phyloP scores from a whole-genome alignment of 2,797 vertebrate genomes.

The Platyrinchus mystaceus region DNA sequence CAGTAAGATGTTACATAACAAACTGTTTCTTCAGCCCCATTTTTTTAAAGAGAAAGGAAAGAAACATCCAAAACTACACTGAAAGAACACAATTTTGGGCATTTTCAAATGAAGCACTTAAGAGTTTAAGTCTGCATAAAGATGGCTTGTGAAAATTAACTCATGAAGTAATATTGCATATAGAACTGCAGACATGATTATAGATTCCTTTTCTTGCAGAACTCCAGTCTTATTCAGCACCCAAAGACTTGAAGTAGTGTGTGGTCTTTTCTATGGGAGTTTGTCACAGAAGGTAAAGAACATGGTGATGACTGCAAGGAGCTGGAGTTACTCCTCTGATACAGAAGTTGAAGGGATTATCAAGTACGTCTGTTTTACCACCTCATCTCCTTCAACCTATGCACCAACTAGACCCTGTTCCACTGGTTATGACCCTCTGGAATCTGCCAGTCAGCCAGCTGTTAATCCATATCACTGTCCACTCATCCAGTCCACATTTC shows the following conservation, averaged over 20 bases:
- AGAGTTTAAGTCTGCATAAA: background rate
- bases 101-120: background rate
- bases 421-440: fast-evolving
- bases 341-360: background rate
- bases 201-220: background rate
- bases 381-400: background rate
- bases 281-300: background rate
- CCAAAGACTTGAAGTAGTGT: background rate
- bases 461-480: background rate
- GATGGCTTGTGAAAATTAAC: background rate
- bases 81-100: background rate
- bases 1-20: fast-evolving
- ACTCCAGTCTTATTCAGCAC: background rate
- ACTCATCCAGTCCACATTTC: background rate
- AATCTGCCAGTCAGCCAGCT: background rate
- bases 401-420: background rate
- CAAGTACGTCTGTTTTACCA: background rate
- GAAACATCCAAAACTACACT: background rate
- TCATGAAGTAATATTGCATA: background rate
- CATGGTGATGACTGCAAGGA: background rate
- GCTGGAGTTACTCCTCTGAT: background rate
- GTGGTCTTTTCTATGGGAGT: background rate
- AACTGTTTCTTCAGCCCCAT: background rate
- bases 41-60: background rate
- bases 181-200: background rate